These are phyloP conservation scores for Pomatostomus ruficeps DNA, from an alignment of 2,113 vertebrate species.

Conservation along the genomic window DNA sequence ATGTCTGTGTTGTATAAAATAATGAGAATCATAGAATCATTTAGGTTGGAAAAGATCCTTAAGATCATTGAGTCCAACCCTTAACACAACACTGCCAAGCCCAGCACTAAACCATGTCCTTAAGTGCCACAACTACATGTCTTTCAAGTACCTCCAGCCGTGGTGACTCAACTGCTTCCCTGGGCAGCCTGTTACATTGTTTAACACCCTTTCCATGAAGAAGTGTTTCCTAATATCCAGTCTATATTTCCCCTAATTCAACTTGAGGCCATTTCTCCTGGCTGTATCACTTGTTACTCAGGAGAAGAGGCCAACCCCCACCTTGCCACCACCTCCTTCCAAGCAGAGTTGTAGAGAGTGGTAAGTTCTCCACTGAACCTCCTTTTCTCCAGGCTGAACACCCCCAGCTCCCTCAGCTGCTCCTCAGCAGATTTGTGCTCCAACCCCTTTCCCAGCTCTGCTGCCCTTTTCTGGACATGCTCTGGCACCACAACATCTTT, in stretches of 20 bases:
- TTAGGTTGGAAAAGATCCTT: not conserved
- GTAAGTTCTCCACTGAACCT: not conserved
- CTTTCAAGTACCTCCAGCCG: not conserved
- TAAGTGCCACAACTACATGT: not conserved
- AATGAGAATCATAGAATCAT: not conserved
- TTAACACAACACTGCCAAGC: not conserved
- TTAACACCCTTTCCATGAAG: not conserved
- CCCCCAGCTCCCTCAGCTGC: not conserved
- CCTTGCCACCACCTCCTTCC: not conserved
- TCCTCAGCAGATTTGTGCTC: not conserved
- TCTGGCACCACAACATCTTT: accelerated
- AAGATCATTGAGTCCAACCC: not conserved
- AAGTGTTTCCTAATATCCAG: not conserved
- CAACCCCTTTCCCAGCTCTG: not conserved
- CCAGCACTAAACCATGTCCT: not conserved
- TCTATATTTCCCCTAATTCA: not conserved
- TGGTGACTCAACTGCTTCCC: not conserved
- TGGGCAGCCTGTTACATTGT: not conserved
- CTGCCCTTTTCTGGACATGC: not conserved
- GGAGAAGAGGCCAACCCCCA: not conserved
- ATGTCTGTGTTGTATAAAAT: not conserved
- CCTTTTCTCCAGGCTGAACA: not conserved
- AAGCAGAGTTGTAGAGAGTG: too few relatives aligned
- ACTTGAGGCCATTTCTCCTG: not conserved
- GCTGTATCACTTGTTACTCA: not conserved